phyloP scores from a whole-genome alignment of 2,797 vertebrate species.

The Smutsia gigantea region DNA sequence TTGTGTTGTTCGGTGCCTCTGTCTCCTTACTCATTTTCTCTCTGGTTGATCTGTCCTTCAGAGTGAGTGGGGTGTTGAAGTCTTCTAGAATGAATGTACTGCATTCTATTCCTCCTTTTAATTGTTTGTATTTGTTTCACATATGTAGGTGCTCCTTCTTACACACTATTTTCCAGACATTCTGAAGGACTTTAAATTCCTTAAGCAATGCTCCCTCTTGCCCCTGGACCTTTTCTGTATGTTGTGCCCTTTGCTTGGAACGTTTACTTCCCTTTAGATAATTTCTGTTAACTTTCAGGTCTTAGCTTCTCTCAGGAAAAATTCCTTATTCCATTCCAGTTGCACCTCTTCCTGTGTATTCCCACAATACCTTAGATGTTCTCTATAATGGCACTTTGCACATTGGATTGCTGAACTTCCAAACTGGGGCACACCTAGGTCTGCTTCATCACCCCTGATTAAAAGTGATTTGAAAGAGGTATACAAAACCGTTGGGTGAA shows the following conservation, averaged over 20 bases:
- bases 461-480: constrained; percentile 20
- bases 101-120: too few relatives aligned
- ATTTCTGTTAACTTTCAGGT: constrained; percentile 11
- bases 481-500: background rate
- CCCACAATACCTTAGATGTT: background rate
- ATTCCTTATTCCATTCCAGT: background rate
- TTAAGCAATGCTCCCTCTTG: background rate
- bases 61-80: too few relatives aligned
- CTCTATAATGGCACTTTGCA: background rate
- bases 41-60: too few relatives aligned
- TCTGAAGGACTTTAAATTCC: background rate
- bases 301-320: background rate
- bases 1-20: too few relatives aligned
- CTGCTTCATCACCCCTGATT: background rate
- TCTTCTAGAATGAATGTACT: too few relatives aligned
- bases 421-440: background rate
- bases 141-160: too few relatives aligned
- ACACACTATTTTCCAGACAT: background rate
- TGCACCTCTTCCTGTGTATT: background rate
- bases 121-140: too few relatives aligned
- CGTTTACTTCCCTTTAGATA: constrained; percentile 6
- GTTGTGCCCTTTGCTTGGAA: background rate
- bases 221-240: background rate
- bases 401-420: background rate
- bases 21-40: too few relatives aligned